Conservation (phyloP, 2,113 vertebrate genomes). For the Cololabis saira region DNA sequence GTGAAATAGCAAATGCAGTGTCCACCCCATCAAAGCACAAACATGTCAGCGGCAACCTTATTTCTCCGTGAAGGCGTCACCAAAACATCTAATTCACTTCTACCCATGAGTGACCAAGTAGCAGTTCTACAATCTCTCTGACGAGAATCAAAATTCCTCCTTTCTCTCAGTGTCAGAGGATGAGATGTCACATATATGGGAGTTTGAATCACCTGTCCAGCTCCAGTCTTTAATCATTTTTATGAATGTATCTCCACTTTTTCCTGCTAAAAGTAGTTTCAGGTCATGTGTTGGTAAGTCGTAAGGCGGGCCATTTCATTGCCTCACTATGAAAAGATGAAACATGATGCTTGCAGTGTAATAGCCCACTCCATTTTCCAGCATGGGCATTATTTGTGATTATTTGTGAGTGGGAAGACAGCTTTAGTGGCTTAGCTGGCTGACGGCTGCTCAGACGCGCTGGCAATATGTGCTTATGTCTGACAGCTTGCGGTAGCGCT, state of each 20-base stretch:
- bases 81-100: slow-evolving; percentile 37
- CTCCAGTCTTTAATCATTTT: slow-evolving; percentile 59
- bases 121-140: slow-evolving; percentile 17
- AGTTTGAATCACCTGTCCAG: slow-evolving; percentile 36
- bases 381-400: slow-evolving; percentile 70
- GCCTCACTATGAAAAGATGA: slow-evolving; percentile 65
- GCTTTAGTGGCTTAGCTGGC: slow-evolving; percentile 69
- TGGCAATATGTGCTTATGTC: slow-evolving; percentile 66
- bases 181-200: slow-evolving; percentile 29
- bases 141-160: slow-evolving; percentile 12
- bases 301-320: slow-evolving; percentile 53
- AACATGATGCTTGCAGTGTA: slow-evolving; percentile 60
- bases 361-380: slow-evolving; percentile 66
- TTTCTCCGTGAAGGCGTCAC: slow-evolving; percentile 7
- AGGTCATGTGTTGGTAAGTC: slow-evolving; percentile 59
- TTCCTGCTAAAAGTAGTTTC: slow-evolving; percentile 33
- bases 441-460: slow-evolving; percentile 57
- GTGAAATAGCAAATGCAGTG: slow-evolving; percentile 10
- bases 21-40: slow-evolving; percentile 4
- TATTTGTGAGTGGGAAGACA: slow-evolving; percentile 73
- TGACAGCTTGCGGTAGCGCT: slow-evolving; percentile 56
- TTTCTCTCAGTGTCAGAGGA: slow-evolving; percentile 15
- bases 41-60: not conserved
- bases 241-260: slow-evolving; percentile 38
- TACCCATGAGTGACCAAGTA: slow-evolving; percentile 13